Conservation (phyloP, 1,140 invertebrate genomes). For the Hyposmocoma kahamanoa region DNA sequence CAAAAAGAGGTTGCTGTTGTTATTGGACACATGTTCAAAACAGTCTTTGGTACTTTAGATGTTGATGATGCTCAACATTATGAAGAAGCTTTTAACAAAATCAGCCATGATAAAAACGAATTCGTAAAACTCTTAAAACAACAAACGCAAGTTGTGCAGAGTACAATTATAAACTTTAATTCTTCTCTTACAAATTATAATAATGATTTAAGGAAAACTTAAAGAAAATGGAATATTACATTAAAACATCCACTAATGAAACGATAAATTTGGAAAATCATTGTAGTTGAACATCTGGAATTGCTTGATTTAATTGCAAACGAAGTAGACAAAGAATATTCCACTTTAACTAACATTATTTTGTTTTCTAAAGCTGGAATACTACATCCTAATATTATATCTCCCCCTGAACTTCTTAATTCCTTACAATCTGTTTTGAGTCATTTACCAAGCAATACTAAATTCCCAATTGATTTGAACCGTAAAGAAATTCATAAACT, state of each 20-base stretch:
- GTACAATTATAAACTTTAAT: slow-evolving; percentile 21
- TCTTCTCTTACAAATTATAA: slow-evolving; percentile 22
- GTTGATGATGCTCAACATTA: slow-evolving; percentile 23
- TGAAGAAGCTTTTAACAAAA: slow-evolving; percentile 20
- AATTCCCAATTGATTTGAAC: slow-evolving; percentile 11
- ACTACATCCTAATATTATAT: slow-evolving; percentile 34
- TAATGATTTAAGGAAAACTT: slow-evolving; percentile 23
- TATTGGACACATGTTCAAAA: neutral
- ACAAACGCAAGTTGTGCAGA: slow-evolving; percentile 21
- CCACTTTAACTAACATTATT: slow-evolving; percentile 27
- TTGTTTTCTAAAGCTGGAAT: slow-evolving; percentile 30
- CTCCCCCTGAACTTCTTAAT: slow-evolving; percentile 22
- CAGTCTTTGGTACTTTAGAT: slow-evolving; percentile 14
- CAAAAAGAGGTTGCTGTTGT: slow-evolving; percentile 1
- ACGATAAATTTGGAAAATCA: slow-evolving; percentile 20
- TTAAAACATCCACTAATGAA: slow-evolving; percentile 16
- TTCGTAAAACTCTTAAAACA: too few species aligned
- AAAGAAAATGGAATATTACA: slow-evolving; percentile 12
- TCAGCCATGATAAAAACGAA: slow-evolving; percentile 21
- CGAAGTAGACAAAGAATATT: slow-evolving; percentile 26
- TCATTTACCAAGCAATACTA: slow-evolving; percentile 13
- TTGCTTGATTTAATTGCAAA: slow-evolving; percentile 17
- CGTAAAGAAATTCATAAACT: slow-evolving; percentile 25
- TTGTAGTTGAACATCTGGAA: slow-evolving; percentile 18
- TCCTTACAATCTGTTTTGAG: slow-evolving; percentile 18